phyloP scores from a whole-genome alignment of 2,797 vertebrate genomes.

The Tapera naevia region DNA sequence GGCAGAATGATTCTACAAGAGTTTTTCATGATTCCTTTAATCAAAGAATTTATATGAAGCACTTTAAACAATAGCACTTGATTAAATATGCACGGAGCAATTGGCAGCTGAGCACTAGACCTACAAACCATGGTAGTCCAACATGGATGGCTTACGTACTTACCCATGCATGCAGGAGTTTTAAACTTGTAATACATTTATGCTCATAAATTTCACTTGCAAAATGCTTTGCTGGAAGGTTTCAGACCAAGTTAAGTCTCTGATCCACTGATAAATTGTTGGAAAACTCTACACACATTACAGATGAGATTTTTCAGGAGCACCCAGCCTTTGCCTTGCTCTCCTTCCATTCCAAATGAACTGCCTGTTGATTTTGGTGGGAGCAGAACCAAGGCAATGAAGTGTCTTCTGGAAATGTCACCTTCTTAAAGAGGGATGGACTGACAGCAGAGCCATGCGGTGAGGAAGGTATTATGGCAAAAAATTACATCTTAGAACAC shows the following conservation, averaged over 20 bases:
- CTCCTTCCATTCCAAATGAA: not conserved
- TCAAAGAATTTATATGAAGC: conserved; percentile 34
- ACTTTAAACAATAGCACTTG: not conserved
- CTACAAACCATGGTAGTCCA: not conserved
- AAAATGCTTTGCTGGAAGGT: not conserved
- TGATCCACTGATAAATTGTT: not conserved
- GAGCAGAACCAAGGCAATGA: not conserved
- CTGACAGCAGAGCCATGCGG: not conserved
- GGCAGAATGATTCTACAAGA: not conserved
- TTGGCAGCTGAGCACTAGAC: not conserved
- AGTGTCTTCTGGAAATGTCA: not conserved
- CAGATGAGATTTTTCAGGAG: not conserved
- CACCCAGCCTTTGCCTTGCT: not conserved
- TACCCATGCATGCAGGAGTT: not conserved
- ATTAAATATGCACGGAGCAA: not conserved
- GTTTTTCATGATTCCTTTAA: conserved; percentile 6
- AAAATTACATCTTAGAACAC: not conserved
- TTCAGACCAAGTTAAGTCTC: not conserved
- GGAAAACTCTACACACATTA: fast-evolving
- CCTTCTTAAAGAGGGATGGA: not conserved
- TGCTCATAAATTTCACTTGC: not conserved
- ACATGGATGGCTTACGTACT: not conserved
- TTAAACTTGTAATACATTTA: not conserved
- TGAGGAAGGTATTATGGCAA: not conserved
- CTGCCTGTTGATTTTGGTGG: not conserved